Conservation (phyloP, 2,888 invertebrate genomes). For the Cecidostiba fungosa region DNA sequence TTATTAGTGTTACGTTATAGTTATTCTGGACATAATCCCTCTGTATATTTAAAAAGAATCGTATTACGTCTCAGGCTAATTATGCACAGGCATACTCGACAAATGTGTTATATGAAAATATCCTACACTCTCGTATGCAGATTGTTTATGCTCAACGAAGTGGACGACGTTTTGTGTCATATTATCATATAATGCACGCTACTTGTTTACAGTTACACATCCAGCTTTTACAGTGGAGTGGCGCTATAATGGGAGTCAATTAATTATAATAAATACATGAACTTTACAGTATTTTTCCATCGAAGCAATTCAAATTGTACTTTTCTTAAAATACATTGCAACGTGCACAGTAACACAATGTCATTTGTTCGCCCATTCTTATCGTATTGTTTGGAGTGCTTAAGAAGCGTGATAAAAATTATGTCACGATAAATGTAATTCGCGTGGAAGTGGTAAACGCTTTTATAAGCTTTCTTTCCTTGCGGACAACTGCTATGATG, state of each 20-base stretch:
- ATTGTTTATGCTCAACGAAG: conserved; percentile 44
- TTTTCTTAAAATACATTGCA: background rate
- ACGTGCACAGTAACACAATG: background rate
- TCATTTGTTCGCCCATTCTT: background rate
- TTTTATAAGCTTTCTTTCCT: no score
- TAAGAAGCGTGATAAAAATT: background rate
- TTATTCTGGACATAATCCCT: background rate
- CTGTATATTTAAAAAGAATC: background rate
- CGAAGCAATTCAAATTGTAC: no score
- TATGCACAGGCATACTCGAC: background rate
- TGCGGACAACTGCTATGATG: no score
- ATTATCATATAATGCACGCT: conserved; percentile 1
- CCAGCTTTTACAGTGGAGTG: conserved; percentile 22
- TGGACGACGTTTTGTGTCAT: conserved; percentile 33
- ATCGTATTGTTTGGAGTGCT: background rate
- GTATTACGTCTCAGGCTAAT: background rate
- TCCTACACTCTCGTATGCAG: background rate
- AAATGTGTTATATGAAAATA: conserved; percentile 1
- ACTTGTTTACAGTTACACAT: conserved; percentile 13
- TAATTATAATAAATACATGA: no score
- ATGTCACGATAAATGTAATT: no score
- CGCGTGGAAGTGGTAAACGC: no score
- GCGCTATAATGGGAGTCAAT: background rate
- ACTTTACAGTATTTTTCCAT: no score
- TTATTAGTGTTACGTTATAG: background rate